Base-by-base conservation (phyloP, 2,113 vertebrate species). In the Osmerus mordax region DNA sequence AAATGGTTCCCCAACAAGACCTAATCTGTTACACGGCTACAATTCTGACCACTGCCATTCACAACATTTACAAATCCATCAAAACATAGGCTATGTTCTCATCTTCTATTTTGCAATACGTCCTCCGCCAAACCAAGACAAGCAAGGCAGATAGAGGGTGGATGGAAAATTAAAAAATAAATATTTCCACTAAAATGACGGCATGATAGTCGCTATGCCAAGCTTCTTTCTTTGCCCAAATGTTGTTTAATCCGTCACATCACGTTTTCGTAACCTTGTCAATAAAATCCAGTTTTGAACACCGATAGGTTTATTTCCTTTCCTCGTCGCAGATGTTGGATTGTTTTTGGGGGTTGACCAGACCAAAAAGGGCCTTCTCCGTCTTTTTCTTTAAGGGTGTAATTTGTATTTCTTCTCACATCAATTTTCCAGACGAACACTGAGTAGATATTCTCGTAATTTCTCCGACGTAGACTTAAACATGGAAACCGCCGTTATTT, bases 371-470 rank as follows among this genome's bases (percentile, higher is more conserved):
- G 87, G 89, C 82, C 80, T 76, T 84, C 77, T 83, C 72, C 74
- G 81, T 88, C 81, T 75, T 51, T 74, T 81, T 80, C 85, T 69
- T 70, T 73, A 62, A 75, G 58, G 67, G 79, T 65, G 86, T 82
- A 73, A 89, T 89, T 86, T 87, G 84, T 85, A 64, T 87, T 90
- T 87, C 84, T 91, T 83, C 86, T 89, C 90, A 88, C 89, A 90
- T 89, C 84, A 80, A 74, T 79, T 79, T 78, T 88, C 83, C 76
- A 80, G 55, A 55, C 76, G 74, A 86, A 73, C 83, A 67, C 69
- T 74, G 80, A 81, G 76, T 79, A 78, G 23, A 51, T 75, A 65
- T 60, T 23, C 15, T n/a, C 77, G 78, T 76, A 63, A 81, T 76
- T 80, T 87, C 80, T 84, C 85, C 75, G 36, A 63, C 41, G 74